Conservation (phyloP, 2,797 vertebrate genomes). For the Myiothlypis coronata region DNA sequence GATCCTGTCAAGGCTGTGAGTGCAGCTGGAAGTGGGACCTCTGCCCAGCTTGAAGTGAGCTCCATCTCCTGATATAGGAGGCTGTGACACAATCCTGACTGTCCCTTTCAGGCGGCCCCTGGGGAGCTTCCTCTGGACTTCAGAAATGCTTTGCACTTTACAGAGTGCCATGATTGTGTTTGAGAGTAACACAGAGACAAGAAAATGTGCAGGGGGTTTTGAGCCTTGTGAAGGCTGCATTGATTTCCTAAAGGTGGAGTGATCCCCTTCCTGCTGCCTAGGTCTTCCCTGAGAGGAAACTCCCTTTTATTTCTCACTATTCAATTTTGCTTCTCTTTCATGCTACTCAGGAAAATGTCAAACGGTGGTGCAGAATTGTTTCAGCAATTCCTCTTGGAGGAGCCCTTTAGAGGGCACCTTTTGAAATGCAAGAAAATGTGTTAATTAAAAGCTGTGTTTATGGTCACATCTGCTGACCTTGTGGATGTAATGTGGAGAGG, state of each 20-base stretch:
- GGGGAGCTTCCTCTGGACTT: not conserved
- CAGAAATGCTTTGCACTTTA: not conserved
- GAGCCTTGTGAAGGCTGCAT: not conserved
- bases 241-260: not conserved
- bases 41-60: not conserved
- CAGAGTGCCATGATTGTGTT: not conserved
- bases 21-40: not conserved
- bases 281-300: not conserved
- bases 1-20: not conserved
- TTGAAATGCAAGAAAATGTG: not conserved
- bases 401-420: not conserved
- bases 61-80: not conserved
- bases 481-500: not conserved
- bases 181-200: rapidly evolving
- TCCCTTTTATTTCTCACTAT: not conserved
- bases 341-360: not conserved
- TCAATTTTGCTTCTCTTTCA: not conserved
- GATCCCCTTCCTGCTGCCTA: not conserved
- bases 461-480: not conserved
- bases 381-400: not conserved
- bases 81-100: not conserved
- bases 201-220: not conserved
- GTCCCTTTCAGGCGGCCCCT: not conserved
- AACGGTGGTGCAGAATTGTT: not conserved
- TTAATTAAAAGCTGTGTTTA: not conserved